A percentile compares a stretch with the other conserved stretches of the same genome.
Evolutionary conservation across 2,888 invertebrate genomes (phyloP).

Genomic region (Fabriciana adippe): DNA sequence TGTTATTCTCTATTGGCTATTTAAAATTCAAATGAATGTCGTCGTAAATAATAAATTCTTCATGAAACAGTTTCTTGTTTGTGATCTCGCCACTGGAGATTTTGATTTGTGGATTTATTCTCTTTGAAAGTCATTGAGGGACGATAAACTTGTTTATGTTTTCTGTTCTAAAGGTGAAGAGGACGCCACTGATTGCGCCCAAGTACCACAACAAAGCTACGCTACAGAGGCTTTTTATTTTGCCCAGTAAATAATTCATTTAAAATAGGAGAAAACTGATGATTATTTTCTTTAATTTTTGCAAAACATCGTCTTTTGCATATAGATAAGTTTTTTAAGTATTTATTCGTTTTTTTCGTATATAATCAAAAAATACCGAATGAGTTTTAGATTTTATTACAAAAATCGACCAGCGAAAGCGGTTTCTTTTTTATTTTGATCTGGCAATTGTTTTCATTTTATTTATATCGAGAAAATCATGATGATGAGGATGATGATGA

Average conservation of each 20-base stretch:
- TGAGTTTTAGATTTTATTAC: conserved; percentile 10
- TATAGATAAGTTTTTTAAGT: background rate
- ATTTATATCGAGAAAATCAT: conserved; percentile 32
- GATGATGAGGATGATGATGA: conserved; percentile 7
- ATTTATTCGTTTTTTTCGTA: conserved; percentile 14
- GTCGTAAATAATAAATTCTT: conserved; percentile 4
- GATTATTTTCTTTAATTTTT: background rate
- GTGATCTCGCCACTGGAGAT: conserved; percentile 50
- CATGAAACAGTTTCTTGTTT: conserved; percentile 15
- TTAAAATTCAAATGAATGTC: background rate
- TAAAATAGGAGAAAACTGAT: conserved; percentile 7
- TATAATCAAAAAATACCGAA: conserved; percentile 16
- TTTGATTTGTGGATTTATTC: conserved; percentile 36
- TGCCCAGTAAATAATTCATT: conserved; percentile 12
- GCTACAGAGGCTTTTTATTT: conserved; percentile 34
- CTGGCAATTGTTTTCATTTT: conserved; percentile 41
- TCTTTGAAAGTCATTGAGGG: conserved; percentile 39
- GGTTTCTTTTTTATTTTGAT: conserved; percentile 30
- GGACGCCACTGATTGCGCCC: conserved; percentile 44
- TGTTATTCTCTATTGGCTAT: background rate
- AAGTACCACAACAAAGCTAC: conserved; percentile 40
- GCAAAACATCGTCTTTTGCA: background rate
- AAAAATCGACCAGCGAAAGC: conserved; percentile 5
- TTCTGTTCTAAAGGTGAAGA: conserved; percentile 69
- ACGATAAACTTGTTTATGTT: conserved; percentile 63